Evolutionary conservation across 2,797 vertebrate genomes (phyloP).

Genomic region (Etheostoma perlongum): DNA sequence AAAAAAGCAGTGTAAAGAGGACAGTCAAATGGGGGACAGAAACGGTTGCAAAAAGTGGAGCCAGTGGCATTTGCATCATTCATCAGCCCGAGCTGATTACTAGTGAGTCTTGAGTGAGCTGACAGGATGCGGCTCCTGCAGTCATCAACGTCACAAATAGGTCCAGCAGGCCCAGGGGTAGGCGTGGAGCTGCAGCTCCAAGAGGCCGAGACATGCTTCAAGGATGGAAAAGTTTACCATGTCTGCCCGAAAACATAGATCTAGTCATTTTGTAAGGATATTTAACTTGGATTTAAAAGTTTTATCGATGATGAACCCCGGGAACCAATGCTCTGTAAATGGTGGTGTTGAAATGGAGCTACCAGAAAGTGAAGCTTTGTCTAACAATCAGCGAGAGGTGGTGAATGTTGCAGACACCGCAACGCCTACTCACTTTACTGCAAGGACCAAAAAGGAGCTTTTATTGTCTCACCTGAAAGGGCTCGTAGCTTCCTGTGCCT

Average conservation of each 20-base stretch:
- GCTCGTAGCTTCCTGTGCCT: conserved; percentile 39
- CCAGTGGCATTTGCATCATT: conserved; percentile 85
- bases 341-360: conserved; percentile 57
- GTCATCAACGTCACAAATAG: conserved; percentile 84
- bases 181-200: conserved; percentile 49
- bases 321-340: conserved; percentile 61
- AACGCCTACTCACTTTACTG: conserved; percentile 61
- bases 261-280: conserved; percentile 30
- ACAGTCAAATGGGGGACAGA: conserved; percentile 55
- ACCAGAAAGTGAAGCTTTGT: conserved; percentile 44
- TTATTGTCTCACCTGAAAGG: conserved; percentile 71
- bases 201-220: conserved; percentile 73
- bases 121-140: conserved; percentile 85
- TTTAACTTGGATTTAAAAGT: conserved; percentile 55
- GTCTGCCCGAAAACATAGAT: conserved; percentile 69
- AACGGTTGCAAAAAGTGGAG: conserved; percentile 52
- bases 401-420: conserved; percentile 49
- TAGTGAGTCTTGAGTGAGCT: conserved; percentile 80
- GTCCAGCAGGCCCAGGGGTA: conserved; percentile 75
- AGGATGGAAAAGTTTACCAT: conserved; percentile 72
- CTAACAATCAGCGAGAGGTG: conserved; percentile 41
- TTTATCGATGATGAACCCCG: conserved; percentile 58
- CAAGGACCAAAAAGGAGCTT: conserved; percentile 47
- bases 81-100: conserved; percentile 84
- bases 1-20: conserved; percentile 55